Evolutionary conservation across 2,797 vertebrate species (phyloP), one percentile per base, ranked within the genome.

Genomic region (Erethizon dorsatum): DNA sequence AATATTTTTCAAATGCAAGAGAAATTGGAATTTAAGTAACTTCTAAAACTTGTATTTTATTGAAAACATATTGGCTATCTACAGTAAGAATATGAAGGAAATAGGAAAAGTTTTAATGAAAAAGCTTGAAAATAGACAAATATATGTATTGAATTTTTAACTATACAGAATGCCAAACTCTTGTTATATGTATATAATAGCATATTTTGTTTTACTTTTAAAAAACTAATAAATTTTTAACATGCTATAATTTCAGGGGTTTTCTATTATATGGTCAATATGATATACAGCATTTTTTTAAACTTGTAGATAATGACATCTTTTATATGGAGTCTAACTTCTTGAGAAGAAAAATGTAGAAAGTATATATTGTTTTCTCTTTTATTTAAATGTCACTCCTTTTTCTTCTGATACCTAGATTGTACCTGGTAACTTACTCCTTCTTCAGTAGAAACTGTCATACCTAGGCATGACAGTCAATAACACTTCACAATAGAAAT

Each of bases 1-100:
- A 47, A 13, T 77, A 22, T 5, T 94, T 96, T 94, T 88, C 37
- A 92, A 87, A 90, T 50, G 12, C 11, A 24, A 84, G 73, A 65
- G 28, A 94, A 26, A 95, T 78, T 56, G 54, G 31, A 95, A 54
- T 82, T 87, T n/a, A 83, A 56, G 65, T 83, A 94, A 47, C 24
- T 82, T 83, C 18, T 15, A 54, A 73, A 85, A 79, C 7, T 24
- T 69, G 1, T 85, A 52, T 18, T 83, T 79, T 22, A 52, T 77
- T 65, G 71, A 90, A 92, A 92, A 50, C 57, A 33, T 50, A 37
- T 50, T 52, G 15, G 26, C 65, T 45, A 54, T 77, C 1, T 91
- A 91, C 20, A 85, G 18, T 86, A 86, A 6, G 3, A 50, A 41
- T 63, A 73, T 75, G 9, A 88, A 1, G 20, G 5, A 69, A 83